Evolutionary conservation across 2,888 invertebrate genomes (phyloP).

Genomic region (Poecilobothrus nobilitatus): DNA sequence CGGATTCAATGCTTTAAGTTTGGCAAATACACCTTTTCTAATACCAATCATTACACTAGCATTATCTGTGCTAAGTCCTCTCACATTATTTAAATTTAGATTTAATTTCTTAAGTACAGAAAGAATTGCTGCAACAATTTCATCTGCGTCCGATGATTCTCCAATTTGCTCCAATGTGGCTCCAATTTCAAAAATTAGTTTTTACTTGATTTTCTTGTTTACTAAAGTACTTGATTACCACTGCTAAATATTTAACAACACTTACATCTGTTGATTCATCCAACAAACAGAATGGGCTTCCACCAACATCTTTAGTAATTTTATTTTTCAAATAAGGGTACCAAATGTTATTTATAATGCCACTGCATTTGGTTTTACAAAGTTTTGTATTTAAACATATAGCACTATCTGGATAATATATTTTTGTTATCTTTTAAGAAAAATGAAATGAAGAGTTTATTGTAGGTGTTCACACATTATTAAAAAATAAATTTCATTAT

Average conservation of each 20-base stretch:
- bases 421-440: background rate
- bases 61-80: conserved; percentile 17
- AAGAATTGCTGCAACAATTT: background rate
- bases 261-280: background rate
- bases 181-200: background rate
- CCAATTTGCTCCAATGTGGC: no score
- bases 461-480: no score
- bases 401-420: background rate
- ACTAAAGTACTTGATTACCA: background rate
- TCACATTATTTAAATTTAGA: background rate
- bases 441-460: no score
- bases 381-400: background rate
- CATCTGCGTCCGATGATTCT: background rate
- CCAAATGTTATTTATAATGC: no score
- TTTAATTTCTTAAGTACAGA: background rate
- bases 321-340: background rate
- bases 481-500: no score
- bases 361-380: no score
- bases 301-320: background rate
- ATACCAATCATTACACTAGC: conserved; percentile 16
- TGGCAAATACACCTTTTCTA: conserved; percentile 12
- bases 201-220: background rate
- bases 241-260: background rate
- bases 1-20: conserved; percentile 13
- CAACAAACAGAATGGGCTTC: background rate